phyloP scores from a whole-genome alignment of 2,113 vertebrate species.

The Rousettus leschenaultii region DNA sequence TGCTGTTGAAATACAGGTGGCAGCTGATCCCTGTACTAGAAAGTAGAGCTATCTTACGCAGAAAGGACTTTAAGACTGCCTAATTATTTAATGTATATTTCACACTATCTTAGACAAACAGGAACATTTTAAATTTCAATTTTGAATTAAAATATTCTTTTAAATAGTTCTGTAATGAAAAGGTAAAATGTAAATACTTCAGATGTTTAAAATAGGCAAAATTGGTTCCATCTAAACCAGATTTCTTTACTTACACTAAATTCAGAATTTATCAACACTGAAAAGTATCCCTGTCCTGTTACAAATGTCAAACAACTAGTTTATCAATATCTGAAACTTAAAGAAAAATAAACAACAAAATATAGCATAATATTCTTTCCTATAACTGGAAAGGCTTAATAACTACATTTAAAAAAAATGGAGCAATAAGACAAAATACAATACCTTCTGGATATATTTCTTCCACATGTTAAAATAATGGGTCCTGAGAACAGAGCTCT shows the following conservation, averaged over 20 bases:
- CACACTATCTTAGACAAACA: background rate
- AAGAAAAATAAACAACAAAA: conserved; percentile 30
- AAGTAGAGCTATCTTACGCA: background rate
- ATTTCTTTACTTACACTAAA: background rate
- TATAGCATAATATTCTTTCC: background rate
- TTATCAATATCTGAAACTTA: background rate
- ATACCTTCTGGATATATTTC: conserved; percentile 61
- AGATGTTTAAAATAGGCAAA: conserved; percentile 3
- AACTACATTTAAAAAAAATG: background rate
- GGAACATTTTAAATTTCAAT: background rate
- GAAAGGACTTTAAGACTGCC: background rate
- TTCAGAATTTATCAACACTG: conserved; percentile 28
- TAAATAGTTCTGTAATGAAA: background rate
- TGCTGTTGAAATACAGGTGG: background rate
- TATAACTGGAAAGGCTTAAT: background rate
- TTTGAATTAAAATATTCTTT: conserved; percentile 29
- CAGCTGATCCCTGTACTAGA: background rate
- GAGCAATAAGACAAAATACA: conserved; percentile 39
- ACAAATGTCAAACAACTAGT: background rate
- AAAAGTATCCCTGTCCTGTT: background rate
- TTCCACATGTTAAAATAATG: conserved; percentile 38
- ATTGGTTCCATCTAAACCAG: background rate
- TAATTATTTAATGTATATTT: background rate
- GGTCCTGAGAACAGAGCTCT: conserved; percentile 36
- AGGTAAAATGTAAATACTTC: background rate